Percentiles rank a stretch among this genome's conserved stretches.
Evolutionary conservation across 2,797 vertebrate genomes (phyloP).

Genomic region (Corythornis leucogaster): DNA sequence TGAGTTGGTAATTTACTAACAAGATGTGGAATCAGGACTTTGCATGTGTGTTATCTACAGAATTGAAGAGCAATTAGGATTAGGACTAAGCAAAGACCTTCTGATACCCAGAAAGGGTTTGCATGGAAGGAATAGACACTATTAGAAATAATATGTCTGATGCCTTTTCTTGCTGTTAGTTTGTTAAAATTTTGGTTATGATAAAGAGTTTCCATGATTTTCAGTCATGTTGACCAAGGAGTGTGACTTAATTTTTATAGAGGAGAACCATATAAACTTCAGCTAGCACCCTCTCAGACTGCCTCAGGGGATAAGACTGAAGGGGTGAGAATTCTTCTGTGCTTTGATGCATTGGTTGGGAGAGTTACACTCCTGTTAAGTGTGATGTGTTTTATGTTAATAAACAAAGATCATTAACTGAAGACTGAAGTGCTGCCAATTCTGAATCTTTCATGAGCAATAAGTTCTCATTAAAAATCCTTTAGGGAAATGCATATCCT

Average conservation of each 20-base stretch:
- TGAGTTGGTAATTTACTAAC: not conserved
- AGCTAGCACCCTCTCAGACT: slow-evolving; percentile 14
- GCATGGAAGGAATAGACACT: not conserved
- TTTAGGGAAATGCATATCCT: slow-evolving; percentile 49
- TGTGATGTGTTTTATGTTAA: slow-evolving; percentile 53
- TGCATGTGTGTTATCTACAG: not conserved
- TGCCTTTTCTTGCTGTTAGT: not conserved
- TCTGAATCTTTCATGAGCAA: slow-evolving; percentile 60
- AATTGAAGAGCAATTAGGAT: not conserved
- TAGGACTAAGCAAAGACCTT: not conserved
- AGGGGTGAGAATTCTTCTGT: not conserved
- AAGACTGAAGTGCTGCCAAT: slow-evolving; percentile 66
- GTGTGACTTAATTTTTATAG: not conserved
- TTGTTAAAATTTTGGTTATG: not conserved
- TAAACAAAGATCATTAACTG: slow-evolving; percentile 63
- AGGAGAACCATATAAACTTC: not conserved
- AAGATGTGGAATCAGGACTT: not conserved
- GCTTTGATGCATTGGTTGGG: slow-evolving; percentile 54
- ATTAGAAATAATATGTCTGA: not conserved
- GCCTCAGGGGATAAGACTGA: not conserved
- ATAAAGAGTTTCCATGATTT: slow-evolving; percentile 7
- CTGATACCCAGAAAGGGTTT: not conserved
- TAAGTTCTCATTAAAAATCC: slow-evolving; percentile 63
- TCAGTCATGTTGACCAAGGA: not conserved
- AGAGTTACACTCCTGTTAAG: slow-evolving; percentile 37